Evolutionary conservation across 2,888 invertebrate species (phyloP).

Genomic region (Pandemis heparana): DNA sequence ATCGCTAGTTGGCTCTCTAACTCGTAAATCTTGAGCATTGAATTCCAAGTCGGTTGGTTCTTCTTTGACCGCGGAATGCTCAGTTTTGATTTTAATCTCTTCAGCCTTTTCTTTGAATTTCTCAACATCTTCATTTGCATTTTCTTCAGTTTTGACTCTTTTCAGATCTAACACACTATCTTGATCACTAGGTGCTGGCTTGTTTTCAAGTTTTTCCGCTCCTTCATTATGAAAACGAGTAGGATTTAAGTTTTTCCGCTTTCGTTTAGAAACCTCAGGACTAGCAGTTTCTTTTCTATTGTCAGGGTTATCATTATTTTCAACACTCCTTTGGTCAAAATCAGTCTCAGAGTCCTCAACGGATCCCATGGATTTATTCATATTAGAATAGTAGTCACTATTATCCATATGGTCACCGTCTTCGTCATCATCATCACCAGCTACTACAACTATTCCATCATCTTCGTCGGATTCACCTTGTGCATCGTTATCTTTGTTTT

Average conservation of each 20-base stretch:
- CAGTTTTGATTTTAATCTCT: constrained; percentile 68
- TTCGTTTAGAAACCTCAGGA: constrained; percentile 90
- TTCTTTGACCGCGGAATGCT: constrained; percentile 60
- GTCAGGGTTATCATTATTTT: constrained; percentile 70
- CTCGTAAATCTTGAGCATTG: constrained; percentile 67
- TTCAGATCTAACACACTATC: constrained; percentile 70
- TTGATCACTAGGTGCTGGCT: constrained; percentile 61
- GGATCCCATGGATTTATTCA: constrained; percentile 75
- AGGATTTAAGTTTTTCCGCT: constrained; percentile 95
- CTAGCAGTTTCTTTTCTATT: constrained; percentile 77
- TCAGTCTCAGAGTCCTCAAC: constrained; percentile 78
- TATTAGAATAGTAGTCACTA: constrained; percentile 74
- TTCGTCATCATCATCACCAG: constrained; percentile 92
- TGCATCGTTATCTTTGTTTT: constrained; percentile 85
- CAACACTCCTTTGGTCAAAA: constrained; percentile 75
- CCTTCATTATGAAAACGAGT: constrained; percentile 88
- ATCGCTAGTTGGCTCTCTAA: constrained; percentile 72
- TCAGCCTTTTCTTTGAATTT: constrained; percentile 50
- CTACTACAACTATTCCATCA: constrained; percentile 92
- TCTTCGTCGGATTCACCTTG: constrained; percentile 90
- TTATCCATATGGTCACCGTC: constrained; percentile 85
- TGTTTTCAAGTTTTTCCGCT: constrained; percentile 55
- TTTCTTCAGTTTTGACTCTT: constrained; percentile 69
- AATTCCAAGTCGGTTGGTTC: constrained; percentile 65
- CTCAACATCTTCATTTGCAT: constrained; percentile 47